Evolutionary conservation across 2,888 invertebrate genomes (phyloP), one percentile per base, ranked within the genome.

Genomic region (Troides oblongomaculatus): DNA sequence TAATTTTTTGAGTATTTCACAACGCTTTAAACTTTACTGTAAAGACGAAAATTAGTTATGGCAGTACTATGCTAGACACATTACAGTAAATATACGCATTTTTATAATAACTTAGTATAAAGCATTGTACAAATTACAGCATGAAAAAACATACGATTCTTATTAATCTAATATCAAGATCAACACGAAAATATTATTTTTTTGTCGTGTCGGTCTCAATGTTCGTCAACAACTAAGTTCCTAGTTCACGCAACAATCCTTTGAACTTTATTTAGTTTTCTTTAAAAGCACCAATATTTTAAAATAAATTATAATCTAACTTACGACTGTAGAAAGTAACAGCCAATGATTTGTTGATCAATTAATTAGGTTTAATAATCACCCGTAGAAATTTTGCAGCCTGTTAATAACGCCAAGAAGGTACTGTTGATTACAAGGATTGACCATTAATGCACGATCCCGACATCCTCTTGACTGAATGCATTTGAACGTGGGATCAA

Each of bases 381-480:
- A 61, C 12, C 60, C 60, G 18, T 69, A 69, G 46, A 57, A 65
- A 21, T 43, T 69, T 61, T 69, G 69, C 36, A 66, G 30, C 25
- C 66, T 66, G 2, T 25, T 56, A 7, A 70, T 25, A 25, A 66
- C 53, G 5, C n/a, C 18, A 0, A 70, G 63, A 12, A 70, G 17
- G 8, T 43, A 14, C 63, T 66, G 53, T 5, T 50, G 67, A 17
- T 71, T 61, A 39, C 70, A 71, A 25, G 70, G 64, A 50, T 56
- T 67, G 18, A 57, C 17, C 10, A 57, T 58, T 23, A 71, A 25
- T 30, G 61, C 43, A 5, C 59, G 46, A 21, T 66, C 73, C 18
- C 46, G 58, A 68, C 75, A 77, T 18, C 70, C 71, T 14, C 25
- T 62, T n/a, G 67, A 70, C 39, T 62, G 59, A 12, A 72, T 71